Base-by-base conservation (phyloP, 2,113 vertebrate genomes). In the Hystrix cristata region DNA sequence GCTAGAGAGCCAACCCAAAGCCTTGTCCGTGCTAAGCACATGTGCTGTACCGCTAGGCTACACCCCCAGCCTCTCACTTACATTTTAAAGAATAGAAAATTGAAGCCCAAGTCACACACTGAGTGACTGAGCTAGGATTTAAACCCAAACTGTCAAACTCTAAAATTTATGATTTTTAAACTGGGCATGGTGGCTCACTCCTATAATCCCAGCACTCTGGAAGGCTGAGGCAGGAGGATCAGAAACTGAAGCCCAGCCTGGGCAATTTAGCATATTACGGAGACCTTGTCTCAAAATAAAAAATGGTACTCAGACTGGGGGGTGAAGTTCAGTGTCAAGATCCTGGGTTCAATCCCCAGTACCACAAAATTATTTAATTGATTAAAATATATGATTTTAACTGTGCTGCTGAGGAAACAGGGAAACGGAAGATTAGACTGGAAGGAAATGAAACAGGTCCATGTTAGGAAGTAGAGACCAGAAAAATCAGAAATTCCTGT, bases 401-500 rank as follows among this genome's bases (percentile, higher is more conserved):
- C 29, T 74, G 43, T 59, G 51, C 69, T 80, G 55, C 57, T 74
- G 12, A 69, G 80, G 86, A 76, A 88, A 93, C 34, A 27, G 62
- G 29, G 19, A 19, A 11, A 9, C 48, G 59, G 5, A 48, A 25
- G 60, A 11, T 57, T 29, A 80, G 31, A 3, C 23, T 90, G 27
- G 85, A 60, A 93, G 82, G 51, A 79, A 91, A 67, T 62, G 38
- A 95, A 95, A 31, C 80, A 87, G 79, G 78, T 51, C 27, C 51
- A 21, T 5, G 55, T 80, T 23, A 80, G 60, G 65, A 64, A 93
- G 23, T 16, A 7, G 55, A 95, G 59, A 67, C 67, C 31, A 59
- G 87, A 62, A 95, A 92, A 96, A 57, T 51, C 43, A 96, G 88
- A 94, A 64, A 82, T 64, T 51, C 60, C 19, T 46, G 31, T n/a